Percentiles rank a stretch among this genome's conserved stretches.
These are phyloP conservation scores for Gnathonemus echidnorhynchus DNA, from an alignment of 2,113 vertebrate species.

Conservation along the genomic window DNA sequence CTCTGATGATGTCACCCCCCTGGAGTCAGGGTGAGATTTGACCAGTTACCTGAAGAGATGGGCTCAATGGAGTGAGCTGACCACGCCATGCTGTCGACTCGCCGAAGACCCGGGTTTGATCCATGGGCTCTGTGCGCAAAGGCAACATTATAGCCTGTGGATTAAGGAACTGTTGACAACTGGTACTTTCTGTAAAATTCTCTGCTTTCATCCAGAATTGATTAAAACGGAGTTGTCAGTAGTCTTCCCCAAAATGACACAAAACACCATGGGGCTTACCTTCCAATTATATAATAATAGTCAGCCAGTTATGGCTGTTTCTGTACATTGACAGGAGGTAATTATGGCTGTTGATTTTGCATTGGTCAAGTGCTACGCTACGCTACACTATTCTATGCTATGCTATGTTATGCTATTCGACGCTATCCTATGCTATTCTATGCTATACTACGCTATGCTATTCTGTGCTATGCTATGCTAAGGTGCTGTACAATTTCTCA, in stretches of 20 bases:
- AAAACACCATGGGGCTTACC: background rate
- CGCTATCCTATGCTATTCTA: no score
- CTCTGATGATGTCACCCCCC: background rate
- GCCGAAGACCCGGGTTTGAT: background rate
- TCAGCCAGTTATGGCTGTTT: background rate
- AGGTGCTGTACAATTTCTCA: background rate
- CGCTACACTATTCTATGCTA: background rate
- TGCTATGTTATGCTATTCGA: background rate
- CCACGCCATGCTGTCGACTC: background rate
- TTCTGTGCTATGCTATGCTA: background rate
- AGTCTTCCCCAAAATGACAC: background rate
- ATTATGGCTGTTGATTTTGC: background rate
- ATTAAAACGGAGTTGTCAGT: background rate
- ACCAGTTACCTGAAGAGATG: background rate
- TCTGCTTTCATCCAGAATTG: background rate
- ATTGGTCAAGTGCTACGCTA: background rate
- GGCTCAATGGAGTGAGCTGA: background rate
- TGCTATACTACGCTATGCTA: background rate
- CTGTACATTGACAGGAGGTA: background rate
- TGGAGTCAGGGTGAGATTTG: background rate
- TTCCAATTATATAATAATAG: background rate
- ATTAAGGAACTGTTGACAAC: background rate
- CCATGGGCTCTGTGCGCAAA: background rate
- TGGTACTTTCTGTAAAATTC: background rate
- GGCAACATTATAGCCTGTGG: background rate